A percentile compares a stretch with the other conserved stretches of the same genome.
Evolutionary conservation across 2,888 invertebrate genomes (phyloP).

Genomic region (Rhagophthalmus giganteus): DNA sequence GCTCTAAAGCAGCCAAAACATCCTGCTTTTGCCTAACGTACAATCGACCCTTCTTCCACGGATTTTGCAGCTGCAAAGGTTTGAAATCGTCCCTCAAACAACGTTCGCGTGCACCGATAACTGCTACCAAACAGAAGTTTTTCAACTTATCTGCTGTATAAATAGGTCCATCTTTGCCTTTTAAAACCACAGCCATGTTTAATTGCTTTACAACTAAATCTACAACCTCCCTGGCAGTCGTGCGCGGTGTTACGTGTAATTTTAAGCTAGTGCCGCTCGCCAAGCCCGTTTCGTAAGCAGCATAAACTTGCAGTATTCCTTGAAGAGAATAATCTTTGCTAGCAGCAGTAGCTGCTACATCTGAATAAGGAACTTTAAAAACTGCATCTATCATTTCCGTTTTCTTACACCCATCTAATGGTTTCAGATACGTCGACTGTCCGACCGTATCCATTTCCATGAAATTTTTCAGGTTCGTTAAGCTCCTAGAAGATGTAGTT

Average conservation of each 20-base stretch:
- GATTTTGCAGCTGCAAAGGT: conserved; percentile 90
- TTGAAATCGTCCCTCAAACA: conserved; percentile 93
- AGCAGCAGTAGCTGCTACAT: conserved; percentile 38
- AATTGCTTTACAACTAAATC: conserved; percentile 94
- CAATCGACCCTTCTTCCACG: conserved; percentile 92
- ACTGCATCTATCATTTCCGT: conserved; percentile 39
- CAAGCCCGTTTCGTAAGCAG: conserved; percentile 94
- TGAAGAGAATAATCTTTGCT: conserved; percentile 44
- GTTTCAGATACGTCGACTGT: conserved; percentile 43
- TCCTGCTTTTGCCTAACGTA: conserved; percentile 92
- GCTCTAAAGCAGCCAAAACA: conserved; percentile 83
- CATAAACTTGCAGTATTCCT: conserved; percentile 75
- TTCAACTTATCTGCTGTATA: conserved; percentile 80
- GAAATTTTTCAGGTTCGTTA: conserved; percentile 50
- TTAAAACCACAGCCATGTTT: conserved; percentile 88
- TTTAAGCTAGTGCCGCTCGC: conserved; percentile 92
- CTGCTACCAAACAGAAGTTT: conserved; percentile 93
- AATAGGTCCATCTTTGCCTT: conserved; percentile 83
- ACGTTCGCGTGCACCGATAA: conserved; percentile 92
- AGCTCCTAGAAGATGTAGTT: conserved; percentile 51
- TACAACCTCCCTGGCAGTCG: conserved; percentile 93
- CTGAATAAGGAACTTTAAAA: conserved; percentile 45
- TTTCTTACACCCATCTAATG: conserved; percentile 39
- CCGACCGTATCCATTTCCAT: conserved; percentile 36
- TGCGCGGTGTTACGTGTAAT: conserved; percentile 88